A percentile compares a stretch with the other conserved stretches of the same genome.
Evolutionary conservation across 2,113 vertebrate species (phyloP).

Genomic region (Erpornis zantholeuca): DNA sequence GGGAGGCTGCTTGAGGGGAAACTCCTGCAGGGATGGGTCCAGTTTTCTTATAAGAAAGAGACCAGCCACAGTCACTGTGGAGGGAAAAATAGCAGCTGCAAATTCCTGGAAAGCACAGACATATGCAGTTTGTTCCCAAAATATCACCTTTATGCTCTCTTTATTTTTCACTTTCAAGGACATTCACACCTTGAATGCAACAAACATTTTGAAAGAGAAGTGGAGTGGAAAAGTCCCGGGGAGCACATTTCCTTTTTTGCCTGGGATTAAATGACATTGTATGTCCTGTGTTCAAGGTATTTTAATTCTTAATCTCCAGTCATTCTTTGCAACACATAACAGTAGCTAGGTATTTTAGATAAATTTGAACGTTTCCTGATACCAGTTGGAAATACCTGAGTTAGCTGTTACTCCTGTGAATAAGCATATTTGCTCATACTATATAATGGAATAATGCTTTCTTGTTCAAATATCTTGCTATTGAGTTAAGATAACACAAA

Average conservation of each 20-base stretch:
- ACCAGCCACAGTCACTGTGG: background rate
- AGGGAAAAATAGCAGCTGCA: background rate
- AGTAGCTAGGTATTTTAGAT: conserved; percentile 32
- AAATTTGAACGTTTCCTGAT: background rate
- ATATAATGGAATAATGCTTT: background rate
- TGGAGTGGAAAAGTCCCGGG: background rate
- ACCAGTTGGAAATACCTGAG: background rate
- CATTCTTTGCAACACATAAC: background rate
- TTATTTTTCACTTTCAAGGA: background rate
- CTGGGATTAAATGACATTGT: conserved; percentile 11
- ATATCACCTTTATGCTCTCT: background rate
- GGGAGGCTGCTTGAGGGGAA: background rate
- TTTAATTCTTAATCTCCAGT: background rate
- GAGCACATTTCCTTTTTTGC: background rate
- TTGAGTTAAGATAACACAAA: background rate
- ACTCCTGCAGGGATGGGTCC: background rate
- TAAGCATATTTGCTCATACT: background rate
- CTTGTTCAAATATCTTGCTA: background rate
- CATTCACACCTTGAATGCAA: background rate
- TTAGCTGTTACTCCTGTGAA: background rate
- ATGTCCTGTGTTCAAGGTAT: background rate
- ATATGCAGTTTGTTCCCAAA: background rate
- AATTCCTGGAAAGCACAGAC: background rate
- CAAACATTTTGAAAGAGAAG: background rate
- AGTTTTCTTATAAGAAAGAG: background rate